These are phyloP conservation scores for Melanotus villosus DNA, from an alignment of 2,888 invertebrate genomes.

Conservation along the genomic window DNA sequence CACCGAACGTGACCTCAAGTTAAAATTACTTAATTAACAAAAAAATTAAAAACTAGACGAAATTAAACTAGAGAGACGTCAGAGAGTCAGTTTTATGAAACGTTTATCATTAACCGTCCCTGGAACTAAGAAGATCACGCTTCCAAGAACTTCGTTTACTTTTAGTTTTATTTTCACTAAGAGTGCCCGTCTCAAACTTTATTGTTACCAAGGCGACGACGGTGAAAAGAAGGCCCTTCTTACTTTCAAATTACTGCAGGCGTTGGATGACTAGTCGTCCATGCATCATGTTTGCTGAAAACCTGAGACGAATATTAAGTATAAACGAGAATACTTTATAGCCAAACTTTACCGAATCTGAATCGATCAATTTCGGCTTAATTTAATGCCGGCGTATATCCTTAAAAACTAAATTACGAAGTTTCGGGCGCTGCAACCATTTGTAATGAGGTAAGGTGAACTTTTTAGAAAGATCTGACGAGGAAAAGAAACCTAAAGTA, in stretches of 20 bases:
- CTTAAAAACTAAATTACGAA: too few relatives aligned
- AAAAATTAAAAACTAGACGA: too few relatives aligned
- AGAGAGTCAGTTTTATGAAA: too few relatives aligned
- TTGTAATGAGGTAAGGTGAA: too few relatives aligned
- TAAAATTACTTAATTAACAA: too few relatives aligned
- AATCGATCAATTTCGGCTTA: not conserved
- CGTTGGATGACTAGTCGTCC: constrained; percentile 1
- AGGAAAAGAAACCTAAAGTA: too few relatives aligned
- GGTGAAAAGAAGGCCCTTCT: not conserved
- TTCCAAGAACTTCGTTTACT: not conserved
- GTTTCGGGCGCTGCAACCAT: too few relatives aligned
- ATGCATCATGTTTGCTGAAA: not conserved
- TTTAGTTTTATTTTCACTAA: not conserved
- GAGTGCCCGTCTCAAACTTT: constrained; percentile 2
- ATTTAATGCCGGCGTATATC: too few relatives aligned
- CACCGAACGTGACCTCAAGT: too few relatives aligned
- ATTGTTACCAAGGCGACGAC: constrained; percentile 15
- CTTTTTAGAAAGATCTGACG: too few relatives aligned
- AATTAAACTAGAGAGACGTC: too few relatives aligned
- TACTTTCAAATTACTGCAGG: constrained; percentile 18
- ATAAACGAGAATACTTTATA: not conserved
- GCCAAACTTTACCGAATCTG: constrained; percentile 2
- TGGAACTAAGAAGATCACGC: constrained; percentile 10
- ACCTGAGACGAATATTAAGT: constrained; percentile 6
- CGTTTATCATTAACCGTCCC: too few relatives aligned